A percentile compares a stretch with the other conserved stretches of the same genome.
phyloP scores from a whole-genome alignment of 2,888 invertebrate species.

The Helleia helle region DNA sequence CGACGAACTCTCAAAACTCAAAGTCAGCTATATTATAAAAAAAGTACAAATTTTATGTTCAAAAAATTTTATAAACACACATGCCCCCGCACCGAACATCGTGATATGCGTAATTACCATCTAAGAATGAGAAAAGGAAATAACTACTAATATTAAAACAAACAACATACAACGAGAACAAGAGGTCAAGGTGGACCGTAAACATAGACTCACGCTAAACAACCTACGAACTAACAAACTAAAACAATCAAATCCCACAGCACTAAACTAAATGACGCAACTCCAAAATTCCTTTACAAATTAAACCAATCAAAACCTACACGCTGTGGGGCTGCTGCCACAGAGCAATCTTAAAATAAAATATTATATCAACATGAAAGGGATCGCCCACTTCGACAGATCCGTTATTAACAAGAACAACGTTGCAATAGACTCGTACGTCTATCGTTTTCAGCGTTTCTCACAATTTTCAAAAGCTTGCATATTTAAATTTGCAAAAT shows the following conservation, averaged over 20 bases:
- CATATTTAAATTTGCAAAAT: slow-evolving; percentile 20
- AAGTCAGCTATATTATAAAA: slow-evolving; percentile 35
- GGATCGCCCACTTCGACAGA: slow-evolving; percentile 5
- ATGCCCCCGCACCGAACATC: slow-evolving; percentile 43
- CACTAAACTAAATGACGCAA: slow-evolving; percentile 18
- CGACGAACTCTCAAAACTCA: background rate
- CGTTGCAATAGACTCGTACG: background rate
- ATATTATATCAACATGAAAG: background rate
- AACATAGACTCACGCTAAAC: slow-evolving; percentile 46
- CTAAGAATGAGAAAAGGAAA: slow-evolving; percentile 36
- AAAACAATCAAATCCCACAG: slow-evolving; percentile 18
- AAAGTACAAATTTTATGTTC: slow-evolving; percentile 48
- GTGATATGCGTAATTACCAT: slow-evolving; percentile 63
- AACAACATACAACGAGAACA: slow-evolving; percentile 45
- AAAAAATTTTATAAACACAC: slow-evolving; percentile 32
- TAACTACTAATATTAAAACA: slow-evolving; percentile 36
- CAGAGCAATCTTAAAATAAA: background rate
- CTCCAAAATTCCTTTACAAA: background rate
- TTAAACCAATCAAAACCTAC: background rate
- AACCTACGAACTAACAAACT: slow-evolving; percentile 47
- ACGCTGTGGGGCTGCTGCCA: background rate
- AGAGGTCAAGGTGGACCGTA: slow-evolving; percentile 31
- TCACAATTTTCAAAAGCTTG: slow-evolving; percentile 16
- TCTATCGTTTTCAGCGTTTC: slow-evolving; percentile 4
- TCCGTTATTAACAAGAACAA: background rate